Base-by-base conservation (phyloP, 2,797 vertebrate species). In the Sebastes aleutianus region DNA sequence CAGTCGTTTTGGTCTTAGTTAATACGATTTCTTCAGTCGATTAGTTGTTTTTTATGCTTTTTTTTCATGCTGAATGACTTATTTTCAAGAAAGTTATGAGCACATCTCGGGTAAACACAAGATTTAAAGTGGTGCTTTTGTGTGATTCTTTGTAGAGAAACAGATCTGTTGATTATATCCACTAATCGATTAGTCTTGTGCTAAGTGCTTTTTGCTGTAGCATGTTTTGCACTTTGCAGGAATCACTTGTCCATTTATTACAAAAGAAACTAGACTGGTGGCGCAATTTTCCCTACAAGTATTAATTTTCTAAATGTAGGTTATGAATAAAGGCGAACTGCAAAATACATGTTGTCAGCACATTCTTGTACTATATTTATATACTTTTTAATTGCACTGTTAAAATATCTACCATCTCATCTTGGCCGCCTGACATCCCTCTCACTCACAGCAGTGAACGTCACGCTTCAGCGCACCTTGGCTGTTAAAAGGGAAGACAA, bases 1-100 rank as follows among this genome's bases (percentile, higher is more conserved):
- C 43, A 18, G 43, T 47, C 7, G 3, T 47, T 47, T 47, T 47
- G 0, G 0, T 47, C 43, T 47, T 18, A 47, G 43, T 47, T 0
- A 47, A 18, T 47, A 47, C 0, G 43, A 47, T 47, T 47, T 47
- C 43, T 47, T 47, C 16, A 18, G 43, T 47, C 43, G 1, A 47
- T 18, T 47, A 47, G 16, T 47, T 18, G 16, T 18, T 47, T 47
- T 47, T 47, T 47, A 47, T 47, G 43, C 16, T 18, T 47, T 47
- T 47, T 47, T 47, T 47, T 47, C 6, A 47, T 47, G 43, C 16
- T 18, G 43, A 47, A 47, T 47, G 43, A 47, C 16, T 50, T 20
- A 50, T 50, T 50, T 1, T 18, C 47, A 9, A 50, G 47, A 50
- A 20, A 50, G 7, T 50, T 50, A 20, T 50, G 47, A 50, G 47